Evolutionary conservation across 2,113 vertebrate species (phyloP).

Genomic region (Atractosteus spatula): DNA sequence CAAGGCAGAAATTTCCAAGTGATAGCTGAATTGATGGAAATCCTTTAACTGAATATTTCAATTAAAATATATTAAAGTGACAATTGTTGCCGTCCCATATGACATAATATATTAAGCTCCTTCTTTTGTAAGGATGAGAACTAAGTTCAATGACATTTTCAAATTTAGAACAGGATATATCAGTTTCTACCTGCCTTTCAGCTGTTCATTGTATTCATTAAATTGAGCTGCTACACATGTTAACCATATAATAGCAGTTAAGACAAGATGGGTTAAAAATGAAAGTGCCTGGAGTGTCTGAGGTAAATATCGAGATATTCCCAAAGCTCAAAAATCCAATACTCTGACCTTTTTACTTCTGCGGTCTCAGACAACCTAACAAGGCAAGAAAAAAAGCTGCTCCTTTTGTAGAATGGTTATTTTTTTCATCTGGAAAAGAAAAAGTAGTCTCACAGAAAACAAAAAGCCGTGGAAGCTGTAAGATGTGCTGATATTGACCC

Average conservation of each 20-base stretch:
- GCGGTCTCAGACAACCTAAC: slow-evolving; percentile 25
- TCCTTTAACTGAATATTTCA: background rate
- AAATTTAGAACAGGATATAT: background rate
- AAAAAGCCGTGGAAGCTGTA: background rate
- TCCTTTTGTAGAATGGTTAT: background rate
- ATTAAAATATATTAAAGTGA: background rate
- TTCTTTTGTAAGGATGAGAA: background rate
- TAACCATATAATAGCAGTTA: slow-evolving; percentile 31
- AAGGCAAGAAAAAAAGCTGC: slow-evolving; percentile 28
- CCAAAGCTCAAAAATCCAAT: slow-evolving; percentile 42
- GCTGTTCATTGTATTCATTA: slow-evolving; percentile 40
- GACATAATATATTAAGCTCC: background rate
- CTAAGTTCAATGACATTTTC: background rate
- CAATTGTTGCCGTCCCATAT: background rate
- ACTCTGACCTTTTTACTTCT: slow-evolving; percentile 38
- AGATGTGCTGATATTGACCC: slow-evolving; percentile 48
- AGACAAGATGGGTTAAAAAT: slow-evolving; percentile 29
- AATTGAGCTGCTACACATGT: slow-evolving; percentile 27
- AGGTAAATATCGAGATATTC: slow-evolving; percentile 45
- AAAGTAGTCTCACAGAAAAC: background rate
- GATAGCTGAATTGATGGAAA: background rate
- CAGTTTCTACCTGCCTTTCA: slow-evolving; percentile 21
- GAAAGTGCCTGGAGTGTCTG: slow-evolving; percentile 27
- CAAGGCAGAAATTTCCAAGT: background rate
- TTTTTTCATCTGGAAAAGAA: background rate